Conservation (phyloP, 2,113 vertebrate genomes). For the Mus pahari region DNA sequence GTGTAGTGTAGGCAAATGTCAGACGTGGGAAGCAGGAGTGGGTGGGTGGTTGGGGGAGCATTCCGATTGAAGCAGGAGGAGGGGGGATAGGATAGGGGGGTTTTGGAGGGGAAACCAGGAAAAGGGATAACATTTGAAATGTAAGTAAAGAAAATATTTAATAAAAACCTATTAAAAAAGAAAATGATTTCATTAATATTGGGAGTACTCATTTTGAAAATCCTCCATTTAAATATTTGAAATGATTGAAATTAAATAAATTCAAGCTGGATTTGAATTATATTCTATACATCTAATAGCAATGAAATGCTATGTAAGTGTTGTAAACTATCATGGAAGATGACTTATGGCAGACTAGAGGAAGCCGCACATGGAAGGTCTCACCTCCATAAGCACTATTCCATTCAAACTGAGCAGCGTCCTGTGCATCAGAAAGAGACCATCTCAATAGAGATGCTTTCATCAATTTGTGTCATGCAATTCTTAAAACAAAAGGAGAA, state of each 20-base stretch:
- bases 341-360: neutral
- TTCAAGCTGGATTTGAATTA: neutral
- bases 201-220: neutral
- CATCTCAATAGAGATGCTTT: neutral
- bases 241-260: constrained; percentile 11
- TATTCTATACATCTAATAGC: neutral
- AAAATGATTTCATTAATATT: neutral
- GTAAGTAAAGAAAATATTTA: too few species aligned
- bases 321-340: neutral
- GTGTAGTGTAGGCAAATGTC: too few species aligned
- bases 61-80: too few species aligned
- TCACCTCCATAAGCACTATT: neutral
- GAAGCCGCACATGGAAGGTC: neutral
- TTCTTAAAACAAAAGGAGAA: neutral
- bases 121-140: too few species aligned
- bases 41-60: too few species aligned
- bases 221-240: constrained; percentile 5
- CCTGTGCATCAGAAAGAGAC: neutral
- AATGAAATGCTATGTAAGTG: neutral
- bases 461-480: neutral
- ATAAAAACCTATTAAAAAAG: too few species aligned
- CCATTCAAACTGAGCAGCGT: neutral
- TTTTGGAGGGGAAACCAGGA: too few species aligned
- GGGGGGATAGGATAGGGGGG: too few species aligned
- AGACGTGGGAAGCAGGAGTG: too few species aligned